A percentile compares a stretch with the other conserved stretches of the same genome.
Conservation (phyloP, 2,888 invertebrate genomes). For the Andrena chrysosceles region DNA sequence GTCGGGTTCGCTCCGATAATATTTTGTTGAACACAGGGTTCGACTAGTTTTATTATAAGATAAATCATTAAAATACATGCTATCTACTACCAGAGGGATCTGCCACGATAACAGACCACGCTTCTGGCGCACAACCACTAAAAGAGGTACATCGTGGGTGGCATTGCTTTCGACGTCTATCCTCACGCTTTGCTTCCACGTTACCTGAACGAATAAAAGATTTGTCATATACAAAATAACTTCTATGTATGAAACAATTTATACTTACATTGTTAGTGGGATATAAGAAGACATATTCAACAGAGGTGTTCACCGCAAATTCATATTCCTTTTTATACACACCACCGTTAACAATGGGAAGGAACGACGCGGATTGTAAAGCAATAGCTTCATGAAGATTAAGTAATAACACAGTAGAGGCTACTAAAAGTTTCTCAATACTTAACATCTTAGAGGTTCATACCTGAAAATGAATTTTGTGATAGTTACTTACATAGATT, state of each 20-base stretch:
- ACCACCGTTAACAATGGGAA: slow-evolving; percentile 77
- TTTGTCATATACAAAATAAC: not conserved
- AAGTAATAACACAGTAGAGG: slow-evolving; percentile 24
- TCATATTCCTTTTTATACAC: slow-evolving; percentile 73
- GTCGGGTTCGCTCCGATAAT: slow-evolving; percentile 80
- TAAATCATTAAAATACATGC: slow-evolving; percentile 66
- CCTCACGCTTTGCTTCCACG: slow-evolving; percentile 73
- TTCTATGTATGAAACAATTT: not conserved
- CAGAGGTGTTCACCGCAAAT: slow-evolving; percentile 71
- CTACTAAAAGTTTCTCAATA: slow-evolving; percentile 26
- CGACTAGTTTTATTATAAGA: slow-evolving; percentile 82
- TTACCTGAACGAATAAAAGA: slow-evolving; percentile 39
- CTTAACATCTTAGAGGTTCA: slow-evolving; percentile 16
- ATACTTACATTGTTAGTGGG: slow-evolving; percentile 76
- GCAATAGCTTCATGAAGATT: not conserved
- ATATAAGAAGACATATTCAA: slow-evolving; percentile 82
- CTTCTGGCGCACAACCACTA: slow-evolving; percentile 91
- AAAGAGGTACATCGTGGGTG: slow-evolving; percentile 87
- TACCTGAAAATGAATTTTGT: not conserved
- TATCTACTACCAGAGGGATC: slow-evolving; percentile 88
- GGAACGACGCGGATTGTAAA: slow-evolving; percentile 53
- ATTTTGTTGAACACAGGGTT: slow-evolving; percentile 88
- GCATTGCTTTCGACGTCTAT: slow-evolving; percentile 84
- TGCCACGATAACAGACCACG: slow-evolving; percentile 93
- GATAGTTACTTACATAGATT: not conserved